Percentiles rank a stretch among this genome's conserved stretches.
These are phyloP conservation scores for Rostratula benghalensis DNA, from an alignment of 2,113 vertebrate genomes.

Conservation along the genomic window DNA sequence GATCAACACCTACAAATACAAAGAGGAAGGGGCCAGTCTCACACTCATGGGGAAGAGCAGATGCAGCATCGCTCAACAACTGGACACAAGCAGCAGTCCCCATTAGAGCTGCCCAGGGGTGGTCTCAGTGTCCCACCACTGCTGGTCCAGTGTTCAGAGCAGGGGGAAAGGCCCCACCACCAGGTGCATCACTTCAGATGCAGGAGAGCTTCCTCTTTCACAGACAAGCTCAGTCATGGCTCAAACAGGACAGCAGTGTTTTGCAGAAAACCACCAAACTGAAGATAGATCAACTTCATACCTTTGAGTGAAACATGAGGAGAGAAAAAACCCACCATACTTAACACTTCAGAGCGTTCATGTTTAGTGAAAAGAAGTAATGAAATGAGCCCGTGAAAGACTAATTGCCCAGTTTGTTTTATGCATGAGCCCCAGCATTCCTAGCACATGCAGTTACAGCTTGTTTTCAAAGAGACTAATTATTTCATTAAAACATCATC, in stretches of 20 bases:
- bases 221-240: neutral
- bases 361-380: constrained; percentile 21
- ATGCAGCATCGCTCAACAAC: neutral
- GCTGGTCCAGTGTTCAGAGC: neutral
- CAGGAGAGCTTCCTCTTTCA: neutral
- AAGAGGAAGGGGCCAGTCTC: neutral
- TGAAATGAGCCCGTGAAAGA: constrained; percentile 16
- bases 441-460: neutral
- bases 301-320: neutral
- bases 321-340: neutral
- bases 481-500: constrained; percentile 42
- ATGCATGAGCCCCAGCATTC: constrained; percentile 30
- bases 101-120: neutral
- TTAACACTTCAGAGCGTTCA: constrained; percentile 29
- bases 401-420: constrained; percentile 38
- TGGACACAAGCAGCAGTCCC: neutral
- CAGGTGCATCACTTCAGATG: too few relatives aligned
- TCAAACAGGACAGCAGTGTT: neutral
- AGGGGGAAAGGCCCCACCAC: too few relatives aligned
- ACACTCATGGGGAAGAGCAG: rapidly evolving
- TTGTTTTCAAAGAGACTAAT: constrained; percentile 38
- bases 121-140: neutral
- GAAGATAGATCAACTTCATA: neutral
- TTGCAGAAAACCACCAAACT: neutral
- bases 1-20: too few relatives aligned